These are phyloP conservation scores for Drosophila obscura DNA, from an alignment of 1,140 invertebrate species.

Conservation along the genomic window DNA sequence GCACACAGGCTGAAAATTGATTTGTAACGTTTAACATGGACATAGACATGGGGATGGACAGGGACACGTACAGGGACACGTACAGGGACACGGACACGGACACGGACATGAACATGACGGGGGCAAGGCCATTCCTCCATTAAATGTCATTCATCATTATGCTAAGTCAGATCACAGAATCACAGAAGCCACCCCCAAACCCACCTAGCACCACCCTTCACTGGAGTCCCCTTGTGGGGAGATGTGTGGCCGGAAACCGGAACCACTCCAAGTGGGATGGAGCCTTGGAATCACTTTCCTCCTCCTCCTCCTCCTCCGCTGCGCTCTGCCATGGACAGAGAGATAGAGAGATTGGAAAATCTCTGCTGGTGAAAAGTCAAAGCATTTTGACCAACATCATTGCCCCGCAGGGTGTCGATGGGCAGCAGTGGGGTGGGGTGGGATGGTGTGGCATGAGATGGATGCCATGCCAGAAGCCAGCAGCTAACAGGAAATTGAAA, in stretches of 20 bases:
- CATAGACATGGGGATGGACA: conserved; percentile 14
- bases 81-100: no score
- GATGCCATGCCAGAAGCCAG: neutral
- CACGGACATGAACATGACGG: conserved; percentile 2
- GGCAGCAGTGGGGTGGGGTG: conserved; percentile 18
- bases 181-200: neutral
- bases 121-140: conserved; percentile 48
- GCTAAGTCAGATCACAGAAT: conserved; percentile 57
- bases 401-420: neutral
- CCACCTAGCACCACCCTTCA: neutral
- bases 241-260: conserved; percentile 68
- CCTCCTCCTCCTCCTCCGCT: neutral
- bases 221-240: neutral
- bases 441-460: neutral
- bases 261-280: conserved; percentile 59
- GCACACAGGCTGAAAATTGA: conserved; percentile 62
- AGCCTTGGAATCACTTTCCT: neutral
- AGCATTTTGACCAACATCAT: conserved; percentile 36
- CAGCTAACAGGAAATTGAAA: conserved; percentile 81
- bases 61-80: neutral
- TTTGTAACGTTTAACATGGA: conserved; percentile 75
- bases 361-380: conserved; percentile 40
- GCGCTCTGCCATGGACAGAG: neutral
- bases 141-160: conserved; percentile 82
- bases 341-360: conserved; percentile 38